These are phyloP conservation scores for Hemicentrotus pulcherrimus DNA, from an alignment of 35 echinoderm and acorn worm genomes.

Conservation along the genomic window DNA sequence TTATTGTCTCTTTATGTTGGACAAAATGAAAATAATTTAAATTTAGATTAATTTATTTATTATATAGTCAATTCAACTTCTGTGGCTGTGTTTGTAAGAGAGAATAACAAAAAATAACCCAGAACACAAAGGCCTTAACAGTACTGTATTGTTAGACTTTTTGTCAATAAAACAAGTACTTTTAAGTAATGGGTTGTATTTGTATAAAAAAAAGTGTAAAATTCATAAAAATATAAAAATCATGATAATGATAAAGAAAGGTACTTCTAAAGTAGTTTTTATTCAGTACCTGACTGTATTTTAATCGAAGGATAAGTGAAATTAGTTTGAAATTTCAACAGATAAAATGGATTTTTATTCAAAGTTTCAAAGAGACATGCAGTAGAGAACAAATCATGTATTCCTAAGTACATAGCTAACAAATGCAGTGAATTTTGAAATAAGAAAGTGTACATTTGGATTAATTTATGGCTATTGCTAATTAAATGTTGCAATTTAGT, in stretches of 20 bases:
- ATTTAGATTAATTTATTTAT: neutral
- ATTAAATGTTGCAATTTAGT: conserved; percentile 4
- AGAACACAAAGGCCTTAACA: neutral
- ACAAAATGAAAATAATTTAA: neutral
- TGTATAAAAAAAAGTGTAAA: neutral
- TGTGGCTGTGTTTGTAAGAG: neutral
- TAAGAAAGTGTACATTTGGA: neutral
- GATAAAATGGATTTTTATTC: neutral
- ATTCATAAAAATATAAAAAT: neutral
- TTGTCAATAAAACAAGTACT: neutral
- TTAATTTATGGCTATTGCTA: neutral
- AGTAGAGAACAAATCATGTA: conserved; percentile 5
- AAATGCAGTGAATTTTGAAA: neutral
- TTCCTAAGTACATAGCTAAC: neutral
- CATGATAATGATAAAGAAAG: neutral
- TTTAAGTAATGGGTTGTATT: neutral
- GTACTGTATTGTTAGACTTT: neutral
- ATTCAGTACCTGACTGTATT: neutral
- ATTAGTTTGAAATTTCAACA: neutral
- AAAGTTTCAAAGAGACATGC: neutral
- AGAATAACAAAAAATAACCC: neutral
- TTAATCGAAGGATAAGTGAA: neutral
- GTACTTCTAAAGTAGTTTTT: neutral
- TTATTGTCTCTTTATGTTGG: neutral
- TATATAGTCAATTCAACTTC: neutral